These are phyloP conservation scores for Heliornis fulica DNA, from an alignment of 2,113 vertebrate genomes.

Conservation along the genomic window DNA sequence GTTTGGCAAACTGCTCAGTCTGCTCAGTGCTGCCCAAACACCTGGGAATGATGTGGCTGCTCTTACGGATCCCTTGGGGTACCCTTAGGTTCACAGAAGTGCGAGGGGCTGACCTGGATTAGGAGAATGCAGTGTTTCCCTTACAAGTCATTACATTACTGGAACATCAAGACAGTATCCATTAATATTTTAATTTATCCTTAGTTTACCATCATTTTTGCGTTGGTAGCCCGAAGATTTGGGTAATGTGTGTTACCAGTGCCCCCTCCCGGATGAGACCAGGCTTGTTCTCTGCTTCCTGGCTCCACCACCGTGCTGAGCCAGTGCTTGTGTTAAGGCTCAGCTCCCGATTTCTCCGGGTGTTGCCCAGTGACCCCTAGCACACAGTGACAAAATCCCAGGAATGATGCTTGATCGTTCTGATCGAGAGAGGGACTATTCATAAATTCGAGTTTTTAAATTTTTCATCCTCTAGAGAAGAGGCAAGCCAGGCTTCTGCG, in stretches of 20 bases:
- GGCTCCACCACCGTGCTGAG: background rate
- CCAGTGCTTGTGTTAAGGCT: background rate
- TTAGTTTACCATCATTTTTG: background rate
- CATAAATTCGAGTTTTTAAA: background rate
- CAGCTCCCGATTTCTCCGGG: background rate
- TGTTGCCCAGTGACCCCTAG: background rate
- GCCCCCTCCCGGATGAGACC: conserved; percentile 29
- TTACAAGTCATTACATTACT: background rate
- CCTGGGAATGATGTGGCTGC: background rate
- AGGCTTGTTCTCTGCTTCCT: background rate
- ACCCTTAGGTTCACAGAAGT: background rate
- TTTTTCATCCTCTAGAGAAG: background rate
- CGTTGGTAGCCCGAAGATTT: background rate
- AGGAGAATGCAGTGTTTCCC: background rate
- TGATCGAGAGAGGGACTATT: background rate
- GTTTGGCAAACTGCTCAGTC: background rate
- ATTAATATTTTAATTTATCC: background rate
- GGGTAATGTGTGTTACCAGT: background rate
- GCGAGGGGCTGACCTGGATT: background rate
- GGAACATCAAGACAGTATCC: background rate
- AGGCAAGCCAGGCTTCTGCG: background rate
- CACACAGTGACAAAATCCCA: background rate
- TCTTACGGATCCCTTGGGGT: background rate
- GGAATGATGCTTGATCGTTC: background rate
- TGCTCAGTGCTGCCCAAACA: background rate